Percentiles rank a stretch among this genome's conserved stretches.
Conservation (phyloP, 2,888 invertebrate genomes). For the Thumatha senex region DNA sequence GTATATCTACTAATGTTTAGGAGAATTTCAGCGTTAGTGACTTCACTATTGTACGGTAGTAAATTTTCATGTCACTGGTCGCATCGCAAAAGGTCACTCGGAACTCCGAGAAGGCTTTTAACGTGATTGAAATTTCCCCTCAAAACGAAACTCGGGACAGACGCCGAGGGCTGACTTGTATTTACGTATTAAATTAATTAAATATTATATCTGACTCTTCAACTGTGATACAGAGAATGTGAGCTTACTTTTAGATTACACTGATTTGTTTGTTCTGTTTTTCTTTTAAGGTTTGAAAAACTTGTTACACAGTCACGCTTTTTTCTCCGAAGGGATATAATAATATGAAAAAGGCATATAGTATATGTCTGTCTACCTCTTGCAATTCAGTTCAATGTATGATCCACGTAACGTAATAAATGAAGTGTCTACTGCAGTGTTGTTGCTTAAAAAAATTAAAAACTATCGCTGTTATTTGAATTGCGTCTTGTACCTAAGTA, state of each 20-base stretch:
- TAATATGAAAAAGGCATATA: too few relatives aligned
- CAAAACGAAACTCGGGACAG: constrained; percentile 25
- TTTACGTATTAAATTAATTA: constrained; percentile 38
- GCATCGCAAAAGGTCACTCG: constrained; percentile 30
- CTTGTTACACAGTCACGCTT: too few relatives aligned
- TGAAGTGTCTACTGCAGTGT: too few relatives aligned
- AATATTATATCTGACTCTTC: constrained; percentile 39
- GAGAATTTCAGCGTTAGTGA: neutral
- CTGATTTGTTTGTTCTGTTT: constrained; percentile 12
- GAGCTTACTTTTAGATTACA: constrained; percentile 7
- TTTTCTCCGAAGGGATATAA: too few relatives aligned
- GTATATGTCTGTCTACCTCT: too few relatives aligned
- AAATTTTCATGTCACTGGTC: constrained; percentile 7
- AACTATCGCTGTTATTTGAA: too few relatives aligned
- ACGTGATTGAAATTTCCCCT: constrained; percentile 53
- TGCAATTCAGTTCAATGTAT: too few relatives aligned
- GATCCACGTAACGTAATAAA: too few relatives aligned
- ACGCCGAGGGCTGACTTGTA: constrained; percentile 24
- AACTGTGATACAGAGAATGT: constrained; percentile 25
- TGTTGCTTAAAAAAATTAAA: too few relatives aligned
- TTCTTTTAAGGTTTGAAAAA: too few relatives aligned
- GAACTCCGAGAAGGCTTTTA: constrained; percentile 29
- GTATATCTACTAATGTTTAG: constrained; percentile 1
- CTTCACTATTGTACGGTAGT: constrained; percentile 1
- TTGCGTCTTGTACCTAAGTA: too few relatives aligned